These are phyloP conservation scores for Calliphora vomitoria DNA, from an alignment of 2,888 invertebrate genomes.

Conservation along the genomic window DNA sequence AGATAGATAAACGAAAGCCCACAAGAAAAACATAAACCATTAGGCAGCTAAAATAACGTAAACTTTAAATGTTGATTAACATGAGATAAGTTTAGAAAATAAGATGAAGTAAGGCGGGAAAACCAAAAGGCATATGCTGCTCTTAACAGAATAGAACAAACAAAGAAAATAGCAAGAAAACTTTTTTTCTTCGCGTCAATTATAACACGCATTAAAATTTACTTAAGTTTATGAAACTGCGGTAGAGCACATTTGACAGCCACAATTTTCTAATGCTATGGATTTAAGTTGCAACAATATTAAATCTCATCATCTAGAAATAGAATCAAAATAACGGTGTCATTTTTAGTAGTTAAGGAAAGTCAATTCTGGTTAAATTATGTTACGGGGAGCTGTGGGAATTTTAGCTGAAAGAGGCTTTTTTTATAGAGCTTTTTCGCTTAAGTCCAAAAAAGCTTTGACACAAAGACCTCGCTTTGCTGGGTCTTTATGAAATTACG, in stretches of 20 bases:
- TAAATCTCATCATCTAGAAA: not conserved
- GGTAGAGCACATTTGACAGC: not conserved
- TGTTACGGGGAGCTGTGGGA: too few relatives aligned
- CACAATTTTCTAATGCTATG: not conserved
- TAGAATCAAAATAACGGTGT: too few relatives aligned
- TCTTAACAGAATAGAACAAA: conserved; percentile 3
- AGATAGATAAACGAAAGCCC: conserved; percentile 18
- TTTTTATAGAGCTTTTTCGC: too few relatives aligned
- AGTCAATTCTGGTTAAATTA: too few relatives aligned
- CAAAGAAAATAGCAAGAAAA: conserved; percentile 14
- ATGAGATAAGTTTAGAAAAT: conserved; percentile 77
- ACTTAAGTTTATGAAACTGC: not conserved
- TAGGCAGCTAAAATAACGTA: conserved; percentile 58
- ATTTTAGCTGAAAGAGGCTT: too few relatives aligned
- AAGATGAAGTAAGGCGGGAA: not conserved
- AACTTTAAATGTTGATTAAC: conserved; percentile 80
- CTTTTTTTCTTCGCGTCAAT: conserved; percentile 39
- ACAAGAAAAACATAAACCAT: conserved; percentile 56
- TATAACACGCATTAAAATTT: conserved; percentile 45
- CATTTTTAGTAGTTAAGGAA: too few relatives aligned
- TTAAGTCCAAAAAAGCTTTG: too few relatives aligned
- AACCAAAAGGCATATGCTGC: conserved; percentile 6
- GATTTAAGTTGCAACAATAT: not conserved
- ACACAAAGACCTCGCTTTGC: too few relatives aligned
- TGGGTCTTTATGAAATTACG: too few relatives aligned